Evolutionary conservation across 2,888 invertebrate genomes (phyloP).

Genomic region (Lagria hirta): DNA sequence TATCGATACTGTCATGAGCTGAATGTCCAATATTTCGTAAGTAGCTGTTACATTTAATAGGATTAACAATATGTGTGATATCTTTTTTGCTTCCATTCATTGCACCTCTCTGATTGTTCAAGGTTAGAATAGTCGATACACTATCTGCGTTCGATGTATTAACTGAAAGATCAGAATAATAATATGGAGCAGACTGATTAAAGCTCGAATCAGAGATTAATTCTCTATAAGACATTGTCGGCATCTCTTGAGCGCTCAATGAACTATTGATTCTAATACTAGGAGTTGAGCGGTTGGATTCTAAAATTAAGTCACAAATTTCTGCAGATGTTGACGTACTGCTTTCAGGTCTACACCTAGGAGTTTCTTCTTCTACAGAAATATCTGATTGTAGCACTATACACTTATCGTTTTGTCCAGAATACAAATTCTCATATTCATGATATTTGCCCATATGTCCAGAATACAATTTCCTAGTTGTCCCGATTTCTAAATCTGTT

Average conservation of each 20-base stretch:
- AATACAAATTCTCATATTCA: constrained; percentile 49
- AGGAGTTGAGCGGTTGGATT: constrained; percentile 45
- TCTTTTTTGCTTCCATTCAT: constrained; percentile 64
- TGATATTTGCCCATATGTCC: constrained; percentile 36
- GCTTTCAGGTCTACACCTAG: constrained; percentile 44
- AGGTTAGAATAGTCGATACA: constrained; percentile 44
- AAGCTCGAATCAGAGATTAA: constrained; percentile 52
- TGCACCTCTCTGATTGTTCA: constrained; percentile 75
- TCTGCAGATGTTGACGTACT: constrained; percentile 46
- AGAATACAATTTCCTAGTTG: constrained; percentile 31
- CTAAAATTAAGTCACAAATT: constrained; percentile 43
- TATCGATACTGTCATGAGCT: constrained; percentile 36
- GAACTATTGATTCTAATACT: constrained; percentile 37
- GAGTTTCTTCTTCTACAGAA: too few relatives aligned
- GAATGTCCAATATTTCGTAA: constrained; percentile 30
- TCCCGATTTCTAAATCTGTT: constrained; percentile 63
- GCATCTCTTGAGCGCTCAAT: constrained; percentile 37
- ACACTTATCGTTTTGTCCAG: too few relatives aligned
- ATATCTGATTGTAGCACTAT: too few relatives aligned
- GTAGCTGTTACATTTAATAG: constrained; percentile 57
- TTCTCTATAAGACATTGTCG: constrained; percentile 30
- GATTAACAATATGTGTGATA: constrained; percentile 73
- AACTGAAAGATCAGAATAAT: constrained; percentile 75
- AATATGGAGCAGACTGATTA: constrained; percentile 71
- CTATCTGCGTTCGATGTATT: constrained; percentile 43